Conservation (phyloP, 2,113 vertebrate genomes). For the Phrynosoma blainvillii region DNA sequence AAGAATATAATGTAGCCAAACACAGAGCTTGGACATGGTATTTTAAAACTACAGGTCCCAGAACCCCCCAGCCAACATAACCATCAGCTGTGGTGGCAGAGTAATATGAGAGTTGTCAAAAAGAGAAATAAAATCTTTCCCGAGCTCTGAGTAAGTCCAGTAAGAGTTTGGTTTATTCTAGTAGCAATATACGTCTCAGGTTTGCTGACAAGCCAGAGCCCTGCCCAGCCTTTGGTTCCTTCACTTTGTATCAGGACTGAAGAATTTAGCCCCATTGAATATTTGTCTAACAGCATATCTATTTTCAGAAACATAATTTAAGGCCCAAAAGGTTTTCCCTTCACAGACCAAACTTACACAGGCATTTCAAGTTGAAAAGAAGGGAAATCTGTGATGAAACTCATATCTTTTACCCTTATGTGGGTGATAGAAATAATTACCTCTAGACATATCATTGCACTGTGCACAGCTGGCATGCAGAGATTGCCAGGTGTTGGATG, state of each 20-base stretch:
- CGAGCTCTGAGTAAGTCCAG: background rate
- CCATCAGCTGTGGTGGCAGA: no score
- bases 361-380: constrained; percentile 65
- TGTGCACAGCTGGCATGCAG: constrained; percentile 43
- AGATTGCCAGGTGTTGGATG: constrained; percentile 71
- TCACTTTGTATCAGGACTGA: background rate
- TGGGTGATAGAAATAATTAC: constrained; percentile 71
- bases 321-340: constrained; percentile 39
- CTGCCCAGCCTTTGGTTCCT: background rate
- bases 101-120: background rate
- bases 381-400: constrained; percentile 53
- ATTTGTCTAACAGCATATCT: background rate
- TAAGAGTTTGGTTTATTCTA: background rate
- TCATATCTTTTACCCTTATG: constrained; percentile 52
- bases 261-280: constrained; percentile 18
- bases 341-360: constrained; percentile 27
- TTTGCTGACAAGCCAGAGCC: background rate
- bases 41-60: background rate
- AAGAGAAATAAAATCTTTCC: background rate
- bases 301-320: constrained; percentile 34
- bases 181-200: background rate
- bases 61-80: background rate
- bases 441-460: constrained; percentile 63
- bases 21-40: no score
- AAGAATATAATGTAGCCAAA: no score